phyloP scores from a whole-genome alignment of 2,888 invertebrate species.

The Drosophila affinis region DNA sequence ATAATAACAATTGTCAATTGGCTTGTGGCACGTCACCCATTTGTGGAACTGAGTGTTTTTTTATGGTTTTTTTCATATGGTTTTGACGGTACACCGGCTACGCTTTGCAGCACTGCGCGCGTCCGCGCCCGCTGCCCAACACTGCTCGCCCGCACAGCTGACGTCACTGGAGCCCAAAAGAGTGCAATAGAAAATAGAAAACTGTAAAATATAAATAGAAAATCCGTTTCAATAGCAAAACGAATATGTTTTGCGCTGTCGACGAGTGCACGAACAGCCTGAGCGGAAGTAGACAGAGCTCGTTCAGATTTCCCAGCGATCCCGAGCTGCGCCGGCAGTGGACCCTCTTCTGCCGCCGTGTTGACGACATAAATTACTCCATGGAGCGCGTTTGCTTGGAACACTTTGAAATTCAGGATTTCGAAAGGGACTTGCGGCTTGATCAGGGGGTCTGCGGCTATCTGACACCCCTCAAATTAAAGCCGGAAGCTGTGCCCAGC shows the following conservation, averaged over 20 bases:
- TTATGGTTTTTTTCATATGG: background rate
- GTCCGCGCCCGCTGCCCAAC: background rate
- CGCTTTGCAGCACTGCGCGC: too few relatives aligned
- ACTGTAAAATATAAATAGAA: background rate
- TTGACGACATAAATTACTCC: background rate
- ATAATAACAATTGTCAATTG: constrained; percentile 46
- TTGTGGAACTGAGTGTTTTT: constrained; percentile 22
- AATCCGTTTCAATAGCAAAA: background rate
- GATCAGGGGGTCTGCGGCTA: too few relatives aligned
- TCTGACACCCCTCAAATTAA: background rate
- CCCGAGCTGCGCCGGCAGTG: background rate
- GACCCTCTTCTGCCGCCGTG: background rate
- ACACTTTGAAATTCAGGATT: background rate
- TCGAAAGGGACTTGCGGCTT: background rate
- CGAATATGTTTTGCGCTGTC: background rate
- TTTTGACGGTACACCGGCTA: background rate
- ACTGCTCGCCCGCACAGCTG: background rate
- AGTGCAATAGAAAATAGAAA: background rate
- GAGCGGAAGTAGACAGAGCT: background rate
- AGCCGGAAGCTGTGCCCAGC: background rate
- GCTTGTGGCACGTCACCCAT: constrained; percentile 63
- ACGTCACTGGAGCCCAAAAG: background rate
- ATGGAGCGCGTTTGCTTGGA: background rate
- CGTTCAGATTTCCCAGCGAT: background rate
- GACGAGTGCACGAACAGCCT: background rate